A percentile compares a stretch with the other conserved stretches of the same genome.
Conservation (phyloP, 2,113 vertebrate genomes). For the Rissa tridactyla region DNA sequence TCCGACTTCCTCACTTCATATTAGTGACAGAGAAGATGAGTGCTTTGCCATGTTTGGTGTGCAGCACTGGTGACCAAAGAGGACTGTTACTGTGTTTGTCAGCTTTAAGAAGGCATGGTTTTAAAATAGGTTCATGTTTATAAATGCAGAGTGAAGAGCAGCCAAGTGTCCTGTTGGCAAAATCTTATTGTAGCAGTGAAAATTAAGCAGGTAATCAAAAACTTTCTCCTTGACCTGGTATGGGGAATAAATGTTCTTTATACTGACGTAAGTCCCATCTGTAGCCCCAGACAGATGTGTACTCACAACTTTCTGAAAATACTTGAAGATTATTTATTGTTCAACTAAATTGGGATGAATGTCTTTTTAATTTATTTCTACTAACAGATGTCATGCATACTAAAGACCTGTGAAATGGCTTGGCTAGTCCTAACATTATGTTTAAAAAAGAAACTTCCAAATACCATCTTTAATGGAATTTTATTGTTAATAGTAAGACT, state of each 20-base stretch:
- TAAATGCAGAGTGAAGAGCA: not conserved
- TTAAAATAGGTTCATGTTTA: not conserved
- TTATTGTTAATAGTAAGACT: not conserved
- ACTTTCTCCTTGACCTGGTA: not conserved
- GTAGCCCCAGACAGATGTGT: not conserved
- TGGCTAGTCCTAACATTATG: not conserved
- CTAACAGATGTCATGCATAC: not conserved
- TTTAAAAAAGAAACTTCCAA: not conserved
- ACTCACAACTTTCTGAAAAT: not conserved
- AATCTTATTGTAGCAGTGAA: not conserved
- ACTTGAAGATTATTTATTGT: not conserved
- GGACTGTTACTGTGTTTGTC: not conserved
- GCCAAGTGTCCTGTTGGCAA: not conserved
- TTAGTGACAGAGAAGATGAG: fast-evolving
- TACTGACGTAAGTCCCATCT: not conserved
- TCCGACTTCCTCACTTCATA: not conserved
- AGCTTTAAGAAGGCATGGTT: not conserved
- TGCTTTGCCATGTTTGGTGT: not conserved
- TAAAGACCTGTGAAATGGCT: not conserved
- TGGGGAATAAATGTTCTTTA: not conserved
- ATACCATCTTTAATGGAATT: not conserved
- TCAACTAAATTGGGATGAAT: not conserved
- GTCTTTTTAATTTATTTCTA: not conserved
- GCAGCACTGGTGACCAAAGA: not conserved
- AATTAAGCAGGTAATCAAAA: not conserved